Evolutionary conservation across 2,888 invertebrate genomes (phyloP), one percentile per base, ranked within the genome.

Genomic region (Bombylius discolor): DNA sequence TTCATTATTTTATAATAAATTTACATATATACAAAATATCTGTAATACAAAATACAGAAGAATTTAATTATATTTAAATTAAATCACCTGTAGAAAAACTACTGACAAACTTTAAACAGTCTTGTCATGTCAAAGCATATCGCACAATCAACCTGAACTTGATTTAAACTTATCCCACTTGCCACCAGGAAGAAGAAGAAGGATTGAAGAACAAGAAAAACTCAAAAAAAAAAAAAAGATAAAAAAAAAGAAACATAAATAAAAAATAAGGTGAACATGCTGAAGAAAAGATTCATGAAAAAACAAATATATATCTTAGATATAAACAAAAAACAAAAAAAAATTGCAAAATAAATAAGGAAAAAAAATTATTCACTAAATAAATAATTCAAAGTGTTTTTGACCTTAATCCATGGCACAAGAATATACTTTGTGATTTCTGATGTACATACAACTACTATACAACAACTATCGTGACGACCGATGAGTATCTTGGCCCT

Each of bases 341-440:
- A 42, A 42, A 11, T 42, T 11, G 39, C 8, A 42, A 11, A 42
- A 42, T 11, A 42, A 52, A 45, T 32, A 55, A n/a, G n/a, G 31
- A 33, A 23, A 49, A 11, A 49, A 47, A 53, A 12, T 44, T 44
- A 46, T 49, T 23, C 31, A 32, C n/a, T 31, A 48, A 49, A 47
- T 48, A 34, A 46, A 56, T 44, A 56, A 54, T 53, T 54, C 56
- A 49, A 56, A 60, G 58, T 58, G 60, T 58, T 58, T 57, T 58
- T 58, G 60, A 57, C 58, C 60, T 60, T 60, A 58, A 60, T 57
- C 60, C 57, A 51, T n/a, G 47, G 49, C 53, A 51, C 53, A 52
- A 46, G 50, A 57, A 50, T 51, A 50, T 45, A 53, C 51, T 23
- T 23, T 23, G 23, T 23, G 23, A 23, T 23, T 23, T 23, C 23